A percentile compares a stretch with the other conserved stretches of the same genome.
Evolutionary conservation across 2,797 vertebrate genomes (phyloP).

Genomic region (Onychomys torridus): DNA sequence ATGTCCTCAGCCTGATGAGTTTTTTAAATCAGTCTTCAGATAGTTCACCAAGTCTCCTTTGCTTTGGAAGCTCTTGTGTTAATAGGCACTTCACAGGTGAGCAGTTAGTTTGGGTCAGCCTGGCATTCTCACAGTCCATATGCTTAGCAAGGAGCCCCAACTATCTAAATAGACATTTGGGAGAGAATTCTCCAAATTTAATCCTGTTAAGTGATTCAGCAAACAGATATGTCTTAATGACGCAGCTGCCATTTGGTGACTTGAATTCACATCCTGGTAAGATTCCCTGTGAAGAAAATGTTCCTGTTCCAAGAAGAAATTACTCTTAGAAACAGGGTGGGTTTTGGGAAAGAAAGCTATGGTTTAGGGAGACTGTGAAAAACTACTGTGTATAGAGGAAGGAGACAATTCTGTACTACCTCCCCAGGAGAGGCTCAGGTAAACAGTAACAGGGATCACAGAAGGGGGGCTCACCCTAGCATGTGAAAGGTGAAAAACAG

Average conservation of each 20-base stretch:
- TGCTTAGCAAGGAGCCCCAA: constrained; percentile 15
- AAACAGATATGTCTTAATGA: constrained; percentile 57
- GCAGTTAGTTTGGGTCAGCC: background rate
- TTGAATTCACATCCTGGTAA: constrained; percentile 18
- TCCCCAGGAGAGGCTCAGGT: constrained; percentile 66
- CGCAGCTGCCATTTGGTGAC: background rate
- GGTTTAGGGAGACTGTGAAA: constrained; percentile 78
- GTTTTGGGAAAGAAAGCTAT: constrained; percentile 73
- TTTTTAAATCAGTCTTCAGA: constrained; percentile 72
- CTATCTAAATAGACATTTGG: constrained; percentile 27
- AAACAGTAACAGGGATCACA: constrained; percentile 58
- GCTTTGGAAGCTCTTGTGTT: background rate
- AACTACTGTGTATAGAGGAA: constrained; percentile 61
- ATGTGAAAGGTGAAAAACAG: constrained; percentile 74
- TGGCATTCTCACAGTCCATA: background rate
- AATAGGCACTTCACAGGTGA: background rate
- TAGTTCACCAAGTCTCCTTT: constrained; percentile 2
- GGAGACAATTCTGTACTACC: constrained; percentile 42
- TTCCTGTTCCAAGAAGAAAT: constrained; percentile 65
- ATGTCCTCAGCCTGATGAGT: constrained; percentile 82
- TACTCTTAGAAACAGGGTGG: constrained; percentile 57
- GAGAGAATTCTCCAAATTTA: constrained; percentile 11
- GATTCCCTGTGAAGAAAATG: background rate
- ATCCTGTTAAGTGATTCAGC: background rate
- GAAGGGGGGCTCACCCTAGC: constrained; percentile 68